Evolutionary conservation across 2,113 vertebrate genomes (phyloP).

Genomic region (Microcebus lehilahytsara): DNA sequence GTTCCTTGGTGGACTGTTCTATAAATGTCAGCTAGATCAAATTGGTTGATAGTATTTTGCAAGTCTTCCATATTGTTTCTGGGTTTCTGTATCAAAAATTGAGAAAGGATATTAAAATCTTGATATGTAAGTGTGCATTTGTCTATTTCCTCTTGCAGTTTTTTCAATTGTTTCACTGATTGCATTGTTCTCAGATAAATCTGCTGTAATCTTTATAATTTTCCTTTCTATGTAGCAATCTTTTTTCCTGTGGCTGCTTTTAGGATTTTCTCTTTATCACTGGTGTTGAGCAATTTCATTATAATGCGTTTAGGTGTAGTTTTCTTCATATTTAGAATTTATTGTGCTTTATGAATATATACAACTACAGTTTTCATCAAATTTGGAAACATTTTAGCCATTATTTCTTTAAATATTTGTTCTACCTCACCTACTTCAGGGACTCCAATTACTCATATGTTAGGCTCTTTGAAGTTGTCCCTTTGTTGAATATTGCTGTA

Average conservation of each 20-base stretch:
- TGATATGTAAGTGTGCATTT: background rate
- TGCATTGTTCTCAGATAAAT: background rate
- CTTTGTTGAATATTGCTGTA: background rate
- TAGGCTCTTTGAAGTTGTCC: background rate
- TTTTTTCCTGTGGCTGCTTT: background rate
- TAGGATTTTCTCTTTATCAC: background rate
- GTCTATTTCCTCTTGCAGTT: background rate
- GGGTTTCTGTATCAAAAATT: background rate
- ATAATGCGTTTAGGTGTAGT: background rate
- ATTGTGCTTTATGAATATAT: background rate
- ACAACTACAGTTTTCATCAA: background rate
- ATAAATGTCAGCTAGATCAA: background rate
- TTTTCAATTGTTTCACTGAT: background rate
- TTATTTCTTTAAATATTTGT: background rate
- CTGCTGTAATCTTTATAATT: background rate
- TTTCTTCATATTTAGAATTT: background rate
- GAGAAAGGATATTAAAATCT: background rate
- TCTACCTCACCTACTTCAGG: background rate
- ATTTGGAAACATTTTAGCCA: background rate
- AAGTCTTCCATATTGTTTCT: background rate
- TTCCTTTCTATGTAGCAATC: background rate
- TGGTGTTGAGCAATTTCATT: background rate
- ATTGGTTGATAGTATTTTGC: background rate
- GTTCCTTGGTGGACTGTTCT: background rate
- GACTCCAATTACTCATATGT: background rate